Conservation (phyloP, 64 coral and sea anemone species). For the Anthopleura sola region DNA sequence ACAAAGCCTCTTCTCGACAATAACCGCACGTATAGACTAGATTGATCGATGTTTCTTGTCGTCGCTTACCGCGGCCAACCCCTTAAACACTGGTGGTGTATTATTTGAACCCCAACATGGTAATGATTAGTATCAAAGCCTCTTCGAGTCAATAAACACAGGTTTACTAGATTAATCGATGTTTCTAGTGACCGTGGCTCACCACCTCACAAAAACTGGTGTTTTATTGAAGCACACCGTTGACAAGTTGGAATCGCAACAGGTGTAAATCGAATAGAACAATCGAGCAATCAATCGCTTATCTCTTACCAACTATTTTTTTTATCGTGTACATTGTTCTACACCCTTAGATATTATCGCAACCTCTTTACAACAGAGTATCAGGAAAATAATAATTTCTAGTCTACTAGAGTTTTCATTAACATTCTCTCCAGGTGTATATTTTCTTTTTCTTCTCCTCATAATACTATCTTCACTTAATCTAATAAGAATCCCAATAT, state of each 20-base stretch:
- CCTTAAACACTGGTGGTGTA: background rate
- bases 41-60: background rate
- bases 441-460: too few species aligned
- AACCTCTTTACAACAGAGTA: too few species aligned
- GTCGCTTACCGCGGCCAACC: background rate
- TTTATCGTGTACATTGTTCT: background rate
- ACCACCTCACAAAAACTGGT: background rate
- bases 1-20: background rate
- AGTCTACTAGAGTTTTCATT: too few species aligned
- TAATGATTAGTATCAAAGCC: background rate
- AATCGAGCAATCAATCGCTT: background rate
- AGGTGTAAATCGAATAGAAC: background rate
- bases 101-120: background rate
- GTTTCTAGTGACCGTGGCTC: background rate
- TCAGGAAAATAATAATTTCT: too few species aligned
- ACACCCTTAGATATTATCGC: background rate
- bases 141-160: background rate
- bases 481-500: too few species aligned
- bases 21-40: background rate
- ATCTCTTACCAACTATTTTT: background rate
- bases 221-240: background rate
- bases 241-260: background rate
- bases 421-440: too few species aligned
- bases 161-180: background rate
- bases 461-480: too few species aligned